Evolutionary conservation across 2,797 vertebrate species (phyloP).

Genomic region (Ctenopoma multispine): DNA sequence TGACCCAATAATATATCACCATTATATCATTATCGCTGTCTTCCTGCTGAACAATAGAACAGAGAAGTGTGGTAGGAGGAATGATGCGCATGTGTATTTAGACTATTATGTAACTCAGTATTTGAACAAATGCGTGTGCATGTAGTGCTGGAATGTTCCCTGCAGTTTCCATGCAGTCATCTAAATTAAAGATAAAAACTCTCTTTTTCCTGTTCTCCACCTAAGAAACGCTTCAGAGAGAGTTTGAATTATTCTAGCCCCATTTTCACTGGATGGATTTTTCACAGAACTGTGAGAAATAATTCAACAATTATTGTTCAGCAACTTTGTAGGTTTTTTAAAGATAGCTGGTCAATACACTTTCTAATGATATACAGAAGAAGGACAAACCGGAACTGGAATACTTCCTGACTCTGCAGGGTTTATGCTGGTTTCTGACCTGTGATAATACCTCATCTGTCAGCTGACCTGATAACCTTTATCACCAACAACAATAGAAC

Average conservation of each 20-base stretch:
- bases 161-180: neutral
- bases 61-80: neutral
- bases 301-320: neutral
- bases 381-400: neutral
- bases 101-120: neutral
- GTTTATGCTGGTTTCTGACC: conserved; percentile 33
- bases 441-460: conserved; percentile 4
- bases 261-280: too few relatives aligned
- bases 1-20: too few relatives aligned
- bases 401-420: conserved; percentile 8
- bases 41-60: too few relatives aligned
- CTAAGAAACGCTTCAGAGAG: neutral
- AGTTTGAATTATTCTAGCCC: too few relatives aligned
- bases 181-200: neutral
- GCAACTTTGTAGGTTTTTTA: too few relatives aligned
- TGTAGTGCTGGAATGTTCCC: neutral
- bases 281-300: too few relatives aligned
- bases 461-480: conserved; percentile 12
- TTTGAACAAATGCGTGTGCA: neutral
- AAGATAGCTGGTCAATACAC: neutral
- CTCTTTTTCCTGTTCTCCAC: neutral
- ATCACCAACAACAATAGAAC: neutral
- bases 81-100: neutral
- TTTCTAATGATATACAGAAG: neutral
- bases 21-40: too few relatives aligned